phyloP scores from a whole-genome alignment of 2,888 invertebrate genomes.

The Tipula unca region DNA sequence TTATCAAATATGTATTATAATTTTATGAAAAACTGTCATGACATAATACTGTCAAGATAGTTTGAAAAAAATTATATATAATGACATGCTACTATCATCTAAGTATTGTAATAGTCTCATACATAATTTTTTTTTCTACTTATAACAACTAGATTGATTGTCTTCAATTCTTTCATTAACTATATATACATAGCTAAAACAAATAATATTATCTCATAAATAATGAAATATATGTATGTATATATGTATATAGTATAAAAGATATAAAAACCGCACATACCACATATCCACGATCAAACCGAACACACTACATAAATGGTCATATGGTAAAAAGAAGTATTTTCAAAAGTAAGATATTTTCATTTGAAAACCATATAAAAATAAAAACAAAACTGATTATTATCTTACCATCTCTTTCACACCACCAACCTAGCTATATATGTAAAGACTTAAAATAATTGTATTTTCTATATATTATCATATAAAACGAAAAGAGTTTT shows the following conservation, averaged over 20 bases:
- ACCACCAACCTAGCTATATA: neutral
- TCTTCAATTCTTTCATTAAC: neutral
- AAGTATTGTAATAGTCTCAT: no score
- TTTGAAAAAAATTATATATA: no score
- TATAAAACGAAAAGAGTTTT: neutral
- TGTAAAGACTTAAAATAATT: neutral
- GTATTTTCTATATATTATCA: neutral
- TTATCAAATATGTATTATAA: neutral
- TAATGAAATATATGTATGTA: neutral
- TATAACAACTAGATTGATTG: neutral
- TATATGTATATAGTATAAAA: neutral
- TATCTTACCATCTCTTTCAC: neutral
- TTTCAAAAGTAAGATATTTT: neutral
- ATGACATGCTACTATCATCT: no score
- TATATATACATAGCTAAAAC: neutral
- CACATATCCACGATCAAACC: neutral
- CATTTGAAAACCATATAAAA: neutral
- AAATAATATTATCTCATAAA: neutral
- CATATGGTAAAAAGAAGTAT: neutral
- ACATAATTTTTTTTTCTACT: no score
- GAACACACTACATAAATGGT: neutral
- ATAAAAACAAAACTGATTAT: neutral
- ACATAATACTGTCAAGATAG: neutral
- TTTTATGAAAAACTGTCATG: neutral
- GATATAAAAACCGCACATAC: neutral